Conservation (phyloP, 2,113 vertebrate species). For the Aldabrachelys gigantea region DNA sequence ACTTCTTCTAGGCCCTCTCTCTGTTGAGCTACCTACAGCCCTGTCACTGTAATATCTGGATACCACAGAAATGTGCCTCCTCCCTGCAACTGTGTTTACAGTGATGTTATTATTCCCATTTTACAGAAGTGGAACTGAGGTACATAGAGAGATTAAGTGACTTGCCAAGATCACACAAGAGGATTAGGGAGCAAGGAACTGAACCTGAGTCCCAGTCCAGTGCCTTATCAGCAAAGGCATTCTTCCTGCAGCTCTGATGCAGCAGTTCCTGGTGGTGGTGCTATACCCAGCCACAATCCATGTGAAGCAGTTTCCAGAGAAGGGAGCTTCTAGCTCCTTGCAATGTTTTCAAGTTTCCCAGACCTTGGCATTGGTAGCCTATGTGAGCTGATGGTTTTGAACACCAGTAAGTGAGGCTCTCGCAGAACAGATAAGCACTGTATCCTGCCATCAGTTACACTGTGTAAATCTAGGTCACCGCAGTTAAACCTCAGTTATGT, state of each 20-base stretch:
- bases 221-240: not conserved
- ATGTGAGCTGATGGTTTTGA: not conserved
- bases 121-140: fast-evolving
- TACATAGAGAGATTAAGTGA: not conserved
- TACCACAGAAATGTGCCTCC: not conserved
- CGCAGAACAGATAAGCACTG: not conserved
- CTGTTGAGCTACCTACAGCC: not conserved
- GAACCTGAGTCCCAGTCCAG: not conserved
- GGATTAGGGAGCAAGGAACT: not conserved
- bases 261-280: not conserved
- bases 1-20: not conserved
- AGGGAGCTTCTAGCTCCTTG: not conserved
- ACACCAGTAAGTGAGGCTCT: not conserved
- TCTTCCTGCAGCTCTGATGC: fast-evolving
- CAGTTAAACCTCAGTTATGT: not conserved
- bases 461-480: not conserved
- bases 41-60: not conserved
- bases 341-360: not conserved
- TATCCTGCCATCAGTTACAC: not conserved
- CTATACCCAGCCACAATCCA: not conserved
- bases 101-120: not conserved
- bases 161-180: not conserved
- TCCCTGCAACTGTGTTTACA: not conserved
- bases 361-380: not conserved
- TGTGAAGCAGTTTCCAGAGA: fast-evolving